These are phyloP conservation scores for Poecilus cupreus DNA, from an alignment of 2,888 invertebrate species.

Conservation along the genomic window DNA sequence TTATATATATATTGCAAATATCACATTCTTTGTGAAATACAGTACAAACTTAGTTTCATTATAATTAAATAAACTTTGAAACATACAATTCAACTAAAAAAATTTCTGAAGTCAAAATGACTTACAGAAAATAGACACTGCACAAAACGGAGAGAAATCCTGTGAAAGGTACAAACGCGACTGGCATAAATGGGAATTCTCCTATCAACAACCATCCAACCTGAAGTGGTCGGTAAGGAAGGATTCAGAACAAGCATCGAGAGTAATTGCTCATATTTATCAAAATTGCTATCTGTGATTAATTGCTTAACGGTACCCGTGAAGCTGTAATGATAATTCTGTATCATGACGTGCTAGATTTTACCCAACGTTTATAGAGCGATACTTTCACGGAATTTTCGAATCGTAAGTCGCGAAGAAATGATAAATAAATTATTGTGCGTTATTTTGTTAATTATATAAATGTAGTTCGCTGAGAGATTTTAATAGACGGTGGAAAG, in stretches of 20 bases:
- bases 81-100: too few species aligned
- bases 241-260: constrained; percentile 50
- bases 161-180: background rate
- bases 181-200: background rate
- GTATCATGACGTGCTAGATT: constrained; percentile 52
- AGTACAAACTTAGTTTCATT: too few species aligned
- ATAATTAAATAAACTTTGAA: too few species aligned
- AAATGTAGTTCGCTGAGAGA: background rate
- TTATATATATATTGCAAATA: too few species aligned
- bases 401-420: constrained; percentile 2
- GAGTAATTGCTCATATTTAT: constrained; percentile 56
- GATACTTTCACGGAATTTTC: constrained; percentile 46
- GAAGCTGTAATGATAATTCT: constrained; percentile 49
- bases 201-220: background rate
- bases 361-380: constrained; percentile 45
- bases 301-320: constrained; percentile 53
- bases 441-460: constrained; percentile 29
- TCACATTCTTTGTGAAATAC: too few species aligned
- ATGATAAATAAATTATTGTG: constrained; percentile 32
- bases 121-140: too few species aligned
- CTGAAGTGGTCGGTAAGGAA: constrained; percentile 11
- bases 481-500: constrained; percentile 7
- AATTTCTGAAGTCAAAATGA: too few species aligned
- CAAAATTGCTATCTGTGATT: constrained; percentile 57
- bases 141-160: background rate